Base-by-base conservation (phyloP, 2,888 invertebrate species). In the Taphrorychus bicolor region DNA sequence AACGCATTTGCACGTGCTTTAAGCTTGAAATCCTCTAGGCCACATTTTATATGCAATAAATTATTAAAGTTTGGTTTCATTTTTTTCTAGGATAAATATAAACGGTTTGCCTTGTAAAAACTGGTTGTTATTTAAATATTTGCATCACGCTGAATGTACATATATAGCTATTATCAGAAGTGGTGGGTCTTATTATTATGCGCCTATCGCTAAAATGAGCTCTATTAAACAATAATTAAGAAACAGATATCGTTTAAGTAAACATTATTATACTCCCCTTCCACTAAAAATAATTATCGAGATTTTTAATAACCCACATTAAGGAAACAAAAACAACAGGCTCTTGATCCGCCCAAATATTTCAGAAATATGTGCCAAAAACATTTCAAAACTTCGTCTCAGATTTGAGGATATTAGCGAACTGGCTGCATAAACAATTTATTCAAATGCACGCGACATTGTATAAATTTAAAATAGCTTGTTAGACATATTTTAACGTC, bases 51-150 rank as follows among this genome's bases (percentile, higher is more conserved):
- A 17, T 45, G 16, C 17, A 14, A 45, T 5, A 5, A 45, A 45
- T 45, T 45, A 14, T 5, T 11, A 45, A 45, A 45, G 45, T 45
- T 45, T n/a, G 14, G 16, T 45, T 32, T 2, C 1, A 45, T 45
- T 45, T 45, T 32, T 45, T 14, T 45, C 42, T 45, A 5, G 17
- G 11, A 32, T 32, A 32, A 3, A 48, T 7, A 18, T 48, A 14
- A 48, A 48, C 14, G 2, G 48, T 48, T 4, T n/a, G 14, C 14
- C 32, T 48, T 48, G 48, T 7, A 48, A 48, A 48, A 48, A 48
- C 21, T 51, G 3, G 51, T 51, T 51, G 18, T 19, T 19, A 19
- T 51, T 51, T 19, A 51, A 21, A 51, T 51, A 21, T 51, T 51
- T 22, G 22, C 22, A 51, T 18, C 51, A 22, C 0, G 5, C 1